Base-by-base conservation (phyloP, 2,797 vertebrate genomes). In the Girardinus metallicus region DNA sequence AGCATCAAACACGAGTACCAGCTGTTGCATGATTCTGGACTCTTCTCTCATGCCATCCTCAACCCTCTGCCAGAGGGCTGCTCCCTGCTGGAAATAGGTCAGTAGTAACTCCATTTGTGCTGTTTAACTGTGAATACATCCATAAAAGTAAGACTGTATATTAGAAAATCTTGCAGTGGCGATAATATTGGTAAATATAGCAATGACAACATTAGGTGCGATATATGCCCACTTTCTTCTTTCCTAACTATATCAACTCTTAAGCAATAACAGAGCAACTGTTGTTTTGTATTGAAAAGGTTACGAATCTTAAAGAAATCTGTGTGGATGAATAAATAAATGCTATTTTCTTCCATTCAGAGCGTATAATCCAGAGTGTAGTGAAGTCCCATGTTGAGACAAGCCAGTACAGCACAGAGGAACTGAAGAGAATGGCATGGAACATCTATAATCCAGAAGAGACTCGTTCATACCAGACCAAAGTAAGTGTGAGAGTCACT, bases 311-410 rank as follows among this genome's bases (percentile, higher is more conserved):
- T 39, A 43, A 60, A 68, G 31, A 8, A 49, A 72, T 55, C 12
- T 74, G 13, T 21, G 18, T 12, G 41, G 10, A 41, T 1, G 1
- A 64, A 55, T 62, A n/a, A 77, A 70, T 70, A 43, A 73, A 75
- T 64, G 21, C 47, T 46, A 29, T 60, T 81, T 88, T 21, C 60
- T 18, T 78, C 47, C 84, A 2, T 88, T 73, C 89, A 98, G 97
- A 98, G 80, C 94, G 92, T 18, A 93, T 97, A 71, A 95, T 95
- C 15, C 97, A 98, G 94, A 98, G 96, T 29, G 96, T 98, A 93
- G 93, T 98, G 76, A 97, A 97, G 90, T 98, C 97, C 0, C 97
- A 98, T 77, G 89, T 97, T 64, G 97, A 98, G 92, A 98, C 97
- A 0, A 97, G 96, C 83, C 97, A 97, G 91, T 97, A 97, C 95